Evolutionary conservation across 2,797 vertebrate genomes (phyloP), one percentile per base, ranked within the genome.

Genomic region (Ispidina lecontei): DNA sequence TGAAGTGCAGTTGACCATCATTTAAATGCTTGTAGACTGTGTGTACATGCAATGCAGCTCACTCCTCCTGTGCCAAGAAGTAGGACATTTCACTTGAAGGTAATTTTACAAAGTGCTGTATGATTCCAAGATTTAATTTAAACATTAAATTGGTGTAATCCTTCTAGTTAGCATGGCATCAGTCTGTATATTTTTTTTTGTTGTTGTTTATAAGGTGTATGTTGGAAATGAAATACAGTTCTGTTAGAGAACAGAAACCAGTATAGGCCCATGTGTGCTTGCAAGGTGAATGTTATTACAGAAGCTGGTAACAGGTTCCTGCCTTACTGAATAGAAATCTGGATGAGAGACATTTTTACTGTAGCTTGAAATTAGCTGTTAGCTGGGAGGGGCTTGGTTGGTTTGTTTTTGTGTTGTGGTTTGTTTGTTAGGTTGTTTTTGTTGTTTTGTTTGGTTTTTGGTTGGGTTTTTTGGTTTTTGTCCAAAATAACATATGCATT

Each of bases 191-290:
- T 35, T 37, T 5, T 49, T 49, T 26, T 8, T 26, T 49, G 47
- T 49, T 26, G 23, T 49, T 49, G 25, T 49, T 49, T 15, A 26
- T 26, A 26, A 84, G 43, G 17, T 47, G 5, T 41, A 3, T 55
- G n/a, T 55, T 81, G 69, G 47, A 91, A 80, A n/a, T 58, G 14
- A 31, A 54, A 37, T 37, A 6, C 15, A 10, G 4, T 69, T 84
- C 51, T 52, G 8, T 47, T 75, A 17, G 26, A 59, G 31, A 74
- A 87, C 3, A 56, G 35, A 87, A 73, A 76, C 16, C 26, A 28
- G 9, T 28, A 6, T 20, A 75, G 29, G 9, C 55, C 51, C 0
- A 0, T 33, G 17, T 26, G 26, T 70, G 19, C 15, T 65, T 72
- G 39, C 63, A 29, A 51, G 25, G 15, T 81, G 22, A 63, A 39